phyloP scores from a whole-genome alignment of 2,797 vertebrate genomes.

The Acridotheres tristis region DNA sequence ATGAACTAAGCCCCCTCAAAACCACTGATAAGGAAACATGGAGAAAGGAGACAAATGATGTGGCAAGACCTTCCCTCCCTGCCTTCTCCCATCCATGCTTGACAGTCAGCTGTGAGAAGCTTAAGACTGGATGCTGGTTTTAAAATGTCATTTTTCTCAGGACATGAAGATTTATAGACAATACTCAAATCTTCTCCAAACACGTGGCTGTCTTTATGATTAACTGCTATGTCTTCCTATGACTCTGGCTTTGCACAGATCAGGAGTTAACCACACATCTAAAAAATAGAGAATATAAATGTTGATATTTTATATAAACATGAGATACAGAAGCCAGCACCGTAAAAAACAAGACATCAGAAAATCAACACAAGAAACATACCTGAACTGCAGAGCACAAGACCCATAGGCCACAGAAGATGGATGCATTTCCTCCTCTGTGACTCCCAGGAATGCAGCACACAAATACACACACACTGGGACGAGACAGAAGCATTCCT shows the following conservation, averaged over 20 bases:
- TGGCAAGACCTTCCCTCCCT: background rate
- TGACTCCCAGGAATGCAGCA: background rate
- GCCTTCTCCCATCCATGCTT: background rate
- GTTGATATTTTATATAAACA: background rate
- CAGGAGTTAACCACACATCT: background rate
- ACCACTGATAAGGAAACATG: fast-evolving
- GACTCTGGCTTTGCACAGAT: background rate
- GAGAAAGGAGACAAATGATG: background rate
- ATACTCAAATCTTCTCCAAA: background rate
- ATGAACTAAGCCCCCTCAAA: background rate
- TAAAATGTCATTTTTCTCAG: background rate
- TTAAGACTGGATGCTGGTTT: background rate
- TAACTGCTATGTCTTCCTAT: background rate
- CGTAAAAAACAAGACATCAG: background rate
- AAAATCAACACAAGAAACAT: background rate
- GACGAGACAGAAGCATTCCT: background rate
- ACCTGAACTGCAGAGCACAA: background rate
- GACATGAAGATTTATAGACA: background rate
- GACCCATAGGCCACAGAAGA: background rate
- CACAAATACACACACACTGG: background rate
- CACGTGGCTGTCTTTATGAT: background rate
- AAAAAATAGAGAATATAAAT: background rate
- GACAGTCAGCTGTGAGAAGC: background rate
- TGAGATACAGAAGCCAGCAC: background rate
- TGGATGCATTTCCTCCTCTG: background rate